Base-by-base conservation (phyloP, 2,888 invertebrate genomes). In the Tinea trinotella region DNA sequence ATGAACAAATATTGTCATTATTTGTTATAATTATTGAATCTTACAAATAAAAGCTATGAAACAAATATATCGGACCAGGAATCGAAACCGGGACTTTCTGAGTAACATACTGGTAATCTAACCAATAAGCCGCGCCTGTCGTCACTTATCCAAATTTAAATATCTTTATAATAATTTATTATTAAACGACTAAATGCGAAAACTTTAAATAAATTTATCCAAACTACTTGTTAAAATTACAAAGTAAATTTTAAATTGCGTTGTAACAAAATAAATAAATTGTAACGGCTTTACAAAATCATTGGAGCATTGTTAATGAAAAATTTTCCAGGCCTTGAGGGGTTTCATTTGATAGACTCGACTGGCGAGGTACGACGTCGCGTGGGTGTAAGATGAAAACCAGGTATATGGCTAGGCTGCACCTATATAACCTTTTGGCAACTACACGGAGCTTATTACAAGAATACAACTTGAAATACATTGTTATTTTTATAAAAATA, bases 301-400 rank as follows among this genome's bases (percentile, higher is more conserved):
- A 15, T 40, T 40, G 40, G 40, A 40, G 40, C 40, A 40, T 30
- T 30, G 30, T 30, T 30, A 30, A 30, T 30, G 15, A 40, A 40
- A 40, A 40, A 40, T 15, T 40, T 40, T 40, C 40, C 13, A 40
- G 40, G 15, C 40, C 40, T 40, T 40, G 15, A 40, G 46, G 46
- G 46, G 46, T 17, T 46, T 46, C 19, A 46, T 19, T 46, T 17
- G 46, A 46, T 46, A 19, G 46, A 46, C 19, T 46, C 10, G 46
- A 46, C 18, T 12, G n/a, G 15, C 40, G 40, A 40, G 40, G 40
- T 15, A 40, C 40, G 40, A 40, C 15, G 40, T 40, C 13, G 40
- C 40, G 40, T 40, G 40, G 40, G 40, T 13, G n/a, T n/a, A 40
- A 40, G 40, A 40, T 15, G 40, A 40, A 13, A 40, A 40, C 40